Evolutionary conservation across 30 jellyfish, hydroid and myxozoan species (phyloP), one percentile per base, ranked within the genome.

Genomic region (Aurelia aurita): DNA sequence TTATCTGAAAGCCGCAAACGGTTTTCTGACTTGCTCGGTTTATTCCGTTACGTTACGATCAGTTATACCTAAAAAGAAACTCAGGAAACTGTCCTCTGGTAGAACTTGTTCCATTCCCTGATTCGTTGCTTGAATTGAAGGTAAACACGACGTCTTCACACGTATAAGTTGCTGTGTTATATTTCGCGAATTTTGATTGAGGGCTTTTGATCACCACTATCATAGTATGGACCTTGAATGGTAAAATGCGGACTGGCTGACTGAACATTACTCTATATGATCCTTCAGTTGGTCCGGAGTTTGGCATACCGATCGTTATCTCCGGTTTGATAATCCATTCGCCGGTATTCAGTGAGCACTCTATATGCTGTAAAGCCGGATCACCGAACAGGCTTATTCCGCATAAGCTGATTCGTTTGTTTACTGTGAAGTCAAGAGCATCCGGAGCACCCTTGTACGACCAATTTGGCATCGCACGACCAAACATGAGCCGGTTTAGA

Each of bases 71-170:
- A 45, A 74, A 81, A 35, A 81, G 80, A 51, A 81, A 81, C 23
- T 81, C 91, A n/a, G 91, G 91, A 53, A 81, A 81, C 78, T 81
- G 91, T 57, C 91, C 91, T 27, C 91, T 69, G 1, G 91, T 81
- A 0, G 91, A 81, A 28, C 91, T 81, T 5, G 91, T 81, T 53
- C 91, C 91, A 69, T 81, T 81, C 19, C 91, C 91, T 34, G 91
- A 81, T 69, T 81, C 91, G 28, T 81, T 81, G 59, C 91, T 81
- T 5, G 91, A 81, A 21, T 81, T 81, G 21, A 81, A 81, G 8
- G 91, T 66, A 55, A 81, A 81, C 67, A 81, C 85, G 3, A 81
- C 85, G 27, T 81, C 58, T 16, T 81, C 91, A 44, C 91, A 66
- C 22, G 32, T 81, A 35, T 15, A 68, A 2, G 91, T 81, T 43